Evolutionary conservation across 2,113 vertebrate genomes (phyloP).

Genomic region (Syngnathus scovelli): DNA sequence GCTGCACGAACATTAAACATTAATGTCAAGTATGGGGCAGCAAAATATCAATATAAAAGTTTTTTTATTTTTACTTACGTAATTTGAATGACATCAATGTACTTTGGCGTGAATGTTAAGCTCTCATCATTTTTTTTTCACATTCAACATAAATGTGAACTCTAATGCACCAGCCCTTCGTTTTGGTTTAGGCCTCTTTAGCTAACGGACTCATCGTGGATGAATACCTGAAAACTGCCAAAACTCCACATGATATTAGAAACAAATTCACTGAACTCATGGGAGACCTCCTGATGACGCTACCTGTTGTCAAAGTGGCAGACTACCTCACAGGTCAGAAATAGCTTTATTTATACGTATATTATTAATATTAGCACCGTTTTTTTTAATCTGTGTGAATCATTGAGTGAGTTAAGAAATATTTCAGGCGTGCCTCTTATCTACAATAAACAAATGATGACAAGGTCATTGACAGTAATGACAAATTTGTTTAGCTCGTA

Average conservation of each 20-base stretch:
- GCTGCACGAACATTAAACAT: no score
- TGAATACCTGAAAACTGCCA: conserved; percentile 71
- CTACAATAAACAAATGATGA: no score
- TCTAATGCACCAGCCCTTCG: not conserved
- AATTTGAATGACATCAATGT: not conserved
- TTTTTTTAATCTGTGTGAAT: no score
- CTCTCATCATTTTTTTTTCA: not conserved
- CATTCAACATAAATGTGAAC: not conserved
- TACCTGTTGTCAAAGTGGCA: conserved; percentile 69
- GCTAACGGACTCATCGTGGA: conserved; percentile 50
- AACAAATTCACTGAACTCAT: conserved; percentile 70
- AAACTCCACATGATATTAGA: conserved; percentile 65
- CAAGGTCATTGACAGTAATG: not conserved
- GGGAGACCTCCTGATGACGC: conserved; percentile 69
- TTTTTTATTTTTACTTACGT: no score
- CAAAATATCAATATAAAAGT: no score
- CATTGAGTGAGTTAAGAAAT: not conserved
- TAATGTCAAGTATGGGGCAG: no score
- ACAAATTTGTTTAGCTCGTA: not conserved
- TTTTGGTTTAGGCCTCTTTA: conserved; percentile 32
- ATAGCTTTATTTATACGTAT: not conserved
- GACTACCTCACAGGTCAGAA: conserved; percentile 72
- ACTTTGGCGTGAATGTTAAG: not conserved
- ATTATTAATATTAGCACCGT: no score
- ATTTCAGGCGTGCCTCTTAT: not conserved